A percentile compares a stretch with the other conserved stretches of the same genome.
phyloP scores from a whole-genome alignment of 2,797 vertebrate species.

The Crypturellus tataupa region DNA sequence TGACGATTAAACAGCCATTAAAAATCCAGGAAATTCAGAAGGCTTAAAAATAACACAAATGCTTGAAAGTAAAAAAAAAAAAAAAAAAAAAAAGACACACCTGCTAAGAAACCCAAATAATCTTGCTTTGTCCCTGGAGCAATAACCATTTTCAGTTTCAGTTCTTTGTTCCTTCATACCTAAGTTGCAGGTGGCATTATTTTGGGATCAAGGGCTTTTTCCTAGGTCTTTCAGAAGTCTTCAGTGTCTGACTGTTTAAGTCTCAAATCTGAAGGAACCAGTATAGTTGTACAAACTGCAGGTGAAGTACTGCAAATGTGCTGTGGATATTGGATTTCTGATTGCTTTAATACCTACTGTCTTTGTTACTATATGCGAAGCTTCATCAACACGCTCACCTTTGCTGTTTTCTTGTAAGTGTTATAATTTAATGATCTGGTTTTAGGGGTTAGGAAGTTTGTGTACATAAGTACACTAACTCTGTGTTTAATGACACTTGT shows the following conservation, averaged over 20 bases:
- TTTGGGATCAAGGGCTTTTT: constrained; percentile 4
- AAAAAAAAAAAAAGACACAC: too few species aligned
- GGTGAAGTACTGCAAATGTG: not conserved
- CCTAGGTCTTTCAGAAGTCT: not conserved
- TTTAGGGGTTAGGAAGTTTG: constrained; percentile 73
- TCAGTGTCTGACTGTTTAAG: not conserved
- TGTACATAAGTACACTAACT: constrained; percentile 60
- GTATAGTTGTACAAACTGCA: not conserved
- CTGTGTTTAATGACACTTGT: constrained; percentile 72
- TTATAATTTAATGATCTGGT: constrained; percentile 63
- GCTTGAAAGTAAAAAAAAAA: not conserved
- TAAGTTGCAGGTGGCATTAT: not conserved
- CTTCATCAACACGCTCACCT: constrained; percentile 49
- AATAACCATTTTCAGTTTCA: not conserved
- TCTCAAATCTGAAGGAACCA: not conserved
- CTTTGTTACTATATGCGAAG: not conserved
- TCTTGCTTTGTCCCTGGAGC: not conserved
- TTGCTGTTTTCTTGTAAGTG: constrained; percentile 30
- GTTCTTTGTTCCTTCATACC: not conserved
- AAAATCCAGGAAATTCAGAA: constrained; percentile 21
- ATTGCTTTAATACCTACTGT: not conserved
- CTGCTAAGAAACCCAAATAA: not conserved
- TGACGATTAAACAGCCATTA: not conserved
- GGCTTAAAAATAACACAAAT: not conserved
- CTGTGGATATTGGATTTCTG: not conserved